Base-by-base conservation (phyloP, 2,888 invertebrate genomes). In the Operophtera brumata region DNA sequence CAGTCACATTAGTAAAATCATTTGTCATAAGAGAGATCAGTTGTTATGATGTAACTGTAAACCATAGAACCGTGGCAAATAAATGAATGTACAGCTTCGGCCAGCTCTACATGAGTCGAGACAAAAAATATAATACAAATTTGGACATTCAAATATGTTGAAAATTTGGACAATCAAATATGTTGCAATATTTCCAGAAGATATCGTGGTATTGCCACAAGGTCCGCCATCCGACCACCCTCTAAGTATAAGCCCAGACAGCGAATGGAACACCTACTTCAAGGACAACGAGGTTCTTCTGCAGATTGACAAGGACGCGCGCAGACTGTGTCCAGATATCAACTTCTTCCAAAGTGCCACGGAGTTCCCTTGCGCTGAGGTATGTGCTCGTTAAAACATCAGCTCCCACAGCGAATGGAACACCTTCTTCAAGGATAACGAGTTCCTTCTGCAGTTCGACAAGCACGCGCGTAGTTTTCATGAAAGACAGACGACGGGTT, bases 271-370 rank as follows among this genome's bases (percentile, higher is more conserved):
- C 70, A 95, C 94, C 2, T 99, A 95, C 83, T 99, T 99, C 84
- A 96, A 96, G 80, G 99, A 99, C 81, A 99, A 99, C 82, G 98
- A 99, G 87, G 97, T 99, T 56, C 88, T 99, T 36, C 85, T 98
- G 39, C 99, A 99, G 91, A 99, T 99, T 70, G 99, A 99, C 82
- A 99, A 99, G 82, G 98, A 99, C 85, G 98, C 98, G 43, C 93
- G 97, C 64, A 92, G 99, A 47, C 86, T 99, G 1, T 98, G 97
- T 77, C 99, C 99, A 9, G 99, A 99, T 80, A 97, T 97, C 78
- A 98, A 97, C 48, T 99, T 99, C 88, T 99, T 99, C 84, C 99
- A 99, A 87, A 82, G 91, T 46, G 95, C 97, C 10, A 98, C 98
- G 0, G 96, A 96, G 61, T 97, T 93, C 83, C 99, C 99, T 0